Evolutionary conservation across 2,797 vertebrate species (phyloP), one percentile per base, ranked within the genome.

Genomic region (Crypturellus tataupa): DNA sequence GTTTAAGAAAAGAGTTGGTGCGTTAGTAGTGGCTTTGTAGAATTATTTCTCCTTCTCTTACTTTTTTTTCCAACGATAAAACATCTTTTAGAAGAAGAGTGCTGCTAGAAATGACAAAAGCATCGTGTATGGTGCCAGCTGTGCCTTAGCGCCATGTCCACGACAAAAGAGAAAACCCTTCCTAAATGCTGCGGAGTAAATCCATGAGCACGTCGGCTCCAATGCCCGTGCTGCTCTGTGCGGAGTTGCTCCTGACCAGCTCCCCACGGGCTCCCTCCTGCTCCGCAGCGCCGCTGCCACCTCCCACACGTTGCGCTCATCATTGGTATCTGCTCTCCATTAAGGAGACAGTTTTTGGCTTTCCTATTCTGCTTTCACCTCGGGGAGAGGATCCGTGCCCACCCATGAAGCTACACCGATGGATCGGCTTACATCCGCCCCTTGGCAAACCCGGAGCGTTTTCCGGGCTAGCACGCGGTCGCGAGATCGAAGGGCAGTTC

Each of bases 321-420:
- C 51, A 81, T 70, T 86, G 60, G 51, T 56, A 77, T 13, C 72
- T 88, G 71, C 71, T 70, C 60, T 1, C 63, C 80, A 53, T 84
- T 93, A 91, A 70, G 84, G 59, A 80, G 53, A 51, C 29, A 68
- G 31, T 62, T 86, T 94, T 70, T 85, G 1, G 0, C 80, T 90
- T 72, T 53, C 71, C 71, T 93, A 70, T 84, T 58, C 68, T 46
- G 47, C 83, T 90, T 60, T 47, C 78, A 49, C 87, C 90, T 85
- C 56, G 27, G 18, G 1, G 60, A 88, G 83, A 58, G 68, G 31
- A 77, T 90, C 9, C 86, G 91, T 15, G 19, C 60, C 80, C 92
- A 96, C 91, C 93, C 85, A 86, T 60, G 82, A 33, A 95, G 93
- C 70, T 76, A 29, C n/a, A 18, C n/a, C 5, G 42, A 37, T 35